A percentile compares a stretch with the other conserved stretches of the same genome.
Conservation (phyloP, 2,113 vertebrate species). For the Anolis sagrei region DNA sequence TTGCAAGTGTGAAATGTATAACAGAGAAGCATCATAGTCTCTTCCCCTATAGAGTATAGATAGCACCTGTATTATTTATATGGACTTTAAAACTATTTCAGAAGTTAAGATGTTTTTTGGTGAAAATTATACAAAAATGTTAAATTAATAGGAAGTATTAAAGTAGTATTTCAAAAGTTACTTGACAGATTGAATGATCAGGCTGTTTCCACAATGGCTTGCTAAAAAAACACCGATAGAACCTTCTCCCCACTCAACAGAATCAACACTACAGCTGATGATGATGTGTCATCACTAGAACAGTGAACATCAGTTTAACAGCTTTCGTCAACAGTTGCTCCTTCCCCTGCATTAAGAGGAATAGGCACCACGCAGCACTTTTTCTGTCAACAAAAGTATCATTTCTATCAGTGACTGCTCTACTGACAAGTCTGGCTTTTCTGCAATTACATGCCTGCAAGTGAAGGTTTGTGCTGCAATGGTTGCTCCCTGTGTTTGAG, state of each 20-base stretch:
- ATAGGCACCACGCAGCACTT: background rate
- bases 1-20: background rate
- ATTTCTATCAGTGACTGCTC: background rate
- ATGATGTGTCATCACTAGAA: background rate
- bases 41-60: background rate
- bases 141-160: background rate
- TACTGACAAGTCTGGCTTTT: background rate
- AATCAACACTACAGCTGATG: background rate
- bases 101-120: background rate
- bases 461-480: background rate
- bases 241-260: background rate
- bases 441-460: background rate
- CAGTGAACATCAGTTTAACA: background rate
- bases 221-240: background rate
- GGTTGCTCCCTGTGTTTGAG: background rate
- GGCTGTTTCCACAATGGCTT: background rate
- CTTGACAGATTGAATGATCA: background rate
- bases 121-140: background rate
- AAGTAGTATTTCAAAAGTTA: background rate
- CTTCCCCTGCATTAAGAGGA: background rate
- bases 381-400: background rate
- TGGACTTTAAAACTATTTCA: background rate
- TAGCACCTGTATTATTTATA: background rate
- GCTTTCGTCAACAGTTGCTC: background rate
- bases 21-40: background rate